Evolutionary conservation across 2,888 invertebrate species (phyloP), one percentile per base, ranked within the genome.

Genomic region (Petrolisthes cinctipes): DNA sequence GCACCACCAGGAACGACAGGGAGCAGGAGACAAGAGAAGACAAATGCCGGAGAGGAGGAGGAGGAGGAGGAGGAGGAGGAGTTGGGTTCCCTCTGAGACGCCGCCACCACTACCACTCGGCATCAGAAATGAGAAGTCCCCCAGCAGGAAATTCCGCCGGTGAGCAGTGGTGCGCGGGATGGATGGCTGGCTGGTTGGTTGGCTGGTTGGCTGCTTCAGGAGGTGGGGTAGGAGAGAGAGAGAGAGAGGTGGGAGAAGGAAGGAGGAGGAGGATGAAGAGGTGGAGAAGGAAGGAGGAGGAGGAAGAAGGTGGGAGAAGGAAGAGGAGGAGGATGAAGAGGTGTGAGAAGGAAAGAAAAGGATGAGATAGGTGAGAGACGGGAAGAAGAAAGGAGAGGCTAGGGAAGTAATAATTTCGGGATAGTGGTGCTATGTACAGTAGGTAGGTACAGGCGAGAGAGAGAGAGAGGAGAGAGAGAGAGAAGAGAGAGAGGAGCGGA

Each of bases 131-230:
- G 37, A 81, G 61, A 80, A 81, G 14, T 81, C 71, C 61, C 23
- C 9, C 9, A 57, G 53, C 81, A 76, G 84, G 84, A 79, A 84
- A 84, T 84, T 84, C 78, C 78, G 23, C 53, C 66, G 68, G 84
- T 79, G 84, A 66, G 78, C 84, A 83, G 66, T 78, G 20, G 79
- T 20, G 81, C 81, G 57, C 66, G 66, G 81, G 71, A 71, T 71
- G 71, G 71, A 5, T 71, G 71, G 71, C 11, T 71, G 71, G 5
- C n/a, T n/a, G n/a, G n/a, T n/a, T n/a, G n/a, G n/a, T n/a, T n/a
- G n/a, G n/a, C n/a, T n/a, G n/a, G n/a, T n/a, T n/a, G n/a, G n/a
- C n/a, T n/a, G n/a, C n/a, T n/a, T n/a, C n/a, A n/a, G n/a, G n/a
- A n/a, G n/a, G n/a, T n/a, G n/a, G n/a, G n/a, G n/a, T n/a, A n/a